Conservation (phyloP, 2,113 vertebrate genomes). For the Ellobius talpinus region DNA sequence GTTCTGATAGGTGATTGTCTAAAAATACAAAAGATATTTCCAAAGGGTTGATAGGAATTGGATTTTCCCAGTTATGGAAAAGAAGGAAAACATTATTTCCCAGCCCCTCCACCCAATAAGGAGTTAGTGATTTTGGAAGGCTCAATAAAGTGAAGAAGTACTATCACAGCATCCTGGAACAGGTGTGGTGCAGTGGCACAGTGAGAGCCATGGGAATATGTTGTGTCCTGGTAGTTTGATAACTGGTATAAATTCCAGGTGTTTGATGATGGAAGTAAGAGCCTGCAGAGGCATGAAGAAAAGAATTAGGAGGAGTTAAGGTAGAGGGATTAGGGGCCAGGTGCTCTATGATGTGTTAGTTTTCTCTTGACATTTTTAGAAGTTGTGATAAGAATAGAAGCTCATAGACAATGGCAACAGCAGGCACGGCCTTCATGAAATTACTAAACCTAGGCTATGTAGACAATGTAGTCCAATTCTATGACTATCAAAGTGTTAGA, state of each 20-base stretch:
- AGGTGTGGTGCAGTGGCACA: background rate
- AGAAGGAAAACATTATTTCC: background rate
- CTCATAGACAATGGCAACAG: background rate
- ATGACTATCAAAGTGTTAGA: background rate
- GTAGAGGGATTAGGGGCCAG: background rate
- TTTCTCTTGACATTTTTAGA: background rate
- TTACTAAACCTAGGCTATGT: background rate
- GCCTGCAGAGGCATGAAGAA: background rate
- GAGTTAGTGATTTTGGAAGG: background rate
- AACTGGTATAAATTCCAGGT: too few species aligned
- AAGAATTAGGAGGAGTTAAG: background rate
- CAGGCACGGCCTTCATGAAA: background rate
- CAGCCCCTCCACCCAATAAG: background rate
- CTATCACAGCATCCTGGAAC: fast-evolving
- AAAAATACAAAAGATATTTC: background rate
- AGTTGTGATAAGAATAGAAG: background rate
- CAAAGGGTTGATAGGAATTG: background rate
- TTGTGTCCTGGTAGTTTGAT: background rate
- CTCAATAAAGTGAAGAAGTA: too few species aligned
- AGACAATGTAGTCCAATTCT: background rate
- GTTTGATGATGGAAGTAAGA: background rate
- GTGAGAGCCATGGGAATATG: background rate
- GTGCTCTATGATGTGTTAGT: background rate
- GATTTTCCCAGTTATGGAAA: background rate
- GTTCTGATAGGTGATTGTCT: background rate